A percentile compares a stretch with the other conserved stretches of the same genome.
Conservation (phyloP, 2,113 vertebrate species). For the Lepidiolamprologus cunningtoni region DNA sequence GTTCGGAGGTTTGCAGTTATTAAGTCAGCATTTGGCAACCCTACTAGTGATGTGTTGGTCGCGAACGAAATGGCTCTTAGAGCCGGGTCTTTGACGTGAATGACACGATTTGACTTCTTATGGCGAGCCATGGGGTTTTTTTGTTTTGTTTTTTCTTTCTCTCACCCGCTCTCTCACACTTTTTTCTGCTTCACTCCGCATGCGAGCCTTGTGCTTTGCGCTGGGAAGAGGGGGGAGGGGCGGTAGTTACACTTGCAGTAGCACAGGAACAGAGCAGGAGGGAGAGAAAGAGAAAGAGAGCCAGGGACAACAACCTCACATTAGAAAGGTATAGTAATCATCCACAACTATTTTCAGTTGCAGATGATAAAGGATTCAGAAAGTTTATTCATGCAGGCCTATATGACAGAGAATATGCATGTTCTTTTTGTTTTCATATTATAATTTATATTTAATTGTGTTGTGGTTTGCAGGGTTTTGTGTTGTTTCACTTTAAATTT, state of each 20-base stretch:
- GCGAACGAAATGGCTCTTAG: not conserved
- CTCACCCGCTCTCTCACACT: not conserved
- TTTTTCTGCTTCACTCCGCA: not conserved
- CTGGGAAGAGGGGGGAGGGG: not conserved
- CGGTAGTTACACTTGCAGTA: not conserved
- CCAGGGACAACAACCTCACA: not conserved
- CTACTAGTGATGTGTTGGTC: not conserved
- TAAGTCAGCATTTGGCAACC: not conserved
- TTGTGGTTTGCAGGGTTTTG: not conserved
- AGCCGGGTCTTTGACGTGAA: not conserved
- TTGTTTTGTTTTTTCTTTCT: not conserved
- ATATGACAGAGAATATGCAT: not conserved
- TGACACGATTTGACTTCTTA: fast-evolving
- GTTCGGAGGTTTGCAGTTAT: not conserved
- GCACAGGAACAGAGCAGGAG: not conserved
- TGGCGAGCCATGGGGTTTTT: fast-evolving
- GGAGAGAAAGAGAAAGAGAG: not conserved
- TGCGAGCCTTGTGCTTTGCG: not conserved
- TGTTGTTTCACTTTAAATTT: not conserved
- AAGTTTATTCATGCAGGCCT: fast-evolving
- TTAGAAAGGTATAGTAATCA: not conserved
- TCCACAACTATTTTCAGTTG: not conserved
- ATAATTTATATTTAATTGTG: not conserved
- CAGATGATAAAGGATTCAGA: not conserved
- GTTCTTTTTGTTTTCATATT: not conserved